Base-by-base conservation (phyloP, 64 coral and sea anemone genomes). In the Exaiptasia diaphana region DNA sequence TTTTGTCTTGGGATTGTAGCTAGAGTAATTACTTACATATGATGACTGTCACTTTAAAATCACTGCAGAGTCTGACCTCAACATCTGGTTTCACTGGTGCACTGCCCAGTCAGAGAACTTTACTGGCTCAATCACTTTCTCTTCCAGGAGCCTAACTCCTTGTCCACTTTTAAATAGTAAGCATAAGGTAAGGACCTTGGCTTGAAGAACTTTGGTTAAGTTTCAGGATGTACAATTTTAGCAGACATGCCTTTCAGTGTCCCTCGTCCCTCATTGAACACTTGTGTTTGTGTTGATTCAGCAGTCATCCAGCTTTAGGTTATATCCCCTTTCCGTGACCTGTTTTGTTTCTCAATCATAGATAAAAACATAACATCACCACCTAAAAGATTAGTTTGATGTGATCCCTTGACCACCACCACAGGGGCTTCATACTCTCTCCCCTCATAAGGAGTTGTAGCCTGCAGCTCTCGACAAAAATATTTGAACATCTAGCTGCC, bases 181-280 rank as follows among this genome's bases (percentile, higher is more conserved):
- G 62, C 79, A 69, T 69, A 82, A 14, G 79, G 40, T 39, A 82
- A 23, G 13, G 63, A 41, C 26, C 78, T 64, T 30, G 79, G 60
- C 29, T 69, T 82, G 9, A 68, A 52, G 20, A 22, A 70, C 46
- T 40, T 18, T 2, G 41, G 79, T 15, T 52, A 42, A 5, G 33
- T 63, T 6, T 48, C 26, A 26, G 57, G 57, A 30, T 45, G 22
- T 28, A 81, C 58, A 14, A 40, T 28, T 25, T 60, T 79, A n/a
- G 37, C 61, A 0, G 75, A n/a, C 75, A 22, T 11, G 21, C 75
- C 75, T 44, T 61, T 38, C 46, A 79, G 13, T 21, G 50, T 61
- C 27, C 53, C 35, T 2, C 57, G 52, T 3, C 41, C 53, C 9
- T 60, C 53, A 14, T n/a, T 38, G 29, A 61, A 61, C 8, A 60